A percentile compares a stretch with the other conserved stretches of the same genome.
Conservation (phyloP, 2,888 invertebrate genomes). For the Dryobota labecula region DNA sequence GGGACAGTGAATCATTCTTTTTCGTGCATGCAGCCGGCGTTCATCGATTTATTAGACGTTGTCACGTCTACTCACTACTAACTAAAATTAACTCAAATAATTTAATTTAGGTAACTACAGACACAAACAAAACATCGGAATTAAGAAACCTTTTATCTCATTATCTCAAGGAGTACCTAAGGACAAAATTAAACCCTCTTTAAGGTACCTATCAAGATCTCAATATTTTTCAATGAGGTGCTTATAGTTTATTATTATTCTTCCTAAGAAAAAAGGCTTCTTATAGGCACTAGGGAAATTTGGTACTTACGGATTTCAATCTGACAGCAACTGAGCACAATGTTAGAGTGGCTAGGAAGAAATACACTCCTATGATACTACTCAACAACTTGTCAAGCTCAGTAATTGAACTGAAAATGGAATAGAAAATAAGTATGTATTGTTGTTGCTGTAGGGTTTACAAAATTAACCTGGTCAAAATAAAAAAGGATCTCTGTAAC, state of each 20-base stretch:
- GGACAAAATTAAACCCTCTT: not conserved
- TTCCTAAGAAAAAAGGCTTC: not conserved
- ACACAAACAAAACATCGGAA: not conserved
- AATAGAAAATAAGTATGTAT: not conserved
- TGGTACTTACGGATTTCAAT: slow-evolving; percentile 76
- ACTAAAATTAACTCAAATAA: not conserved
- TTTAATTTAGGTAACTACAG: too few species aligned
- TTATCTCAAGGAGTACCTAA: not conserved
- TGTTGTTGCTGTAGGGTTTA: not conserved
- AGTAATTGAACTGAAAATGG: slow-evolving; percentile 72
- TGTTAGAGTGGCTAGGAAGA: slow-evolving; percentile 78
- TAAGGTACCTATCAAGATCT: too few species aligned
- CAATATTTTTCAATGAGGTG: too few species aligned
- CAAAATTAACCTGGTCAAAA: not conserved
- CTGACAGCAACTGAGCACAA: slow-evolving; percentile 81
- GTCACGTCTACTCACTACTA: too few species aligned
- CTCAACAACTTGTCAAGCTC: slow-evolving; percentile 73
- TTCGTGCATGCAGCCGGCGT: too few species aligned
- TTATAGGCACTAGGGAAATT: not conserved
- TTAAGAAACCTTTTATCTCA: not conserved
- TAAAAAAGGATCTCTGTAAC: not conserved
- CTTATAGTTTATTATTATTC: too few species aligned
- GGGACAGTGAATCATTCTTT: too few species aligned
- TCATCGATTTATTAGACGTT: too few species aligned
- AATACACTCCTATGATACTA: slow-evolving; percentile 81